phyloP scores from a whole-genome alignment of 2,888 invertebrate species.

The Conus canariensis region DNA sequence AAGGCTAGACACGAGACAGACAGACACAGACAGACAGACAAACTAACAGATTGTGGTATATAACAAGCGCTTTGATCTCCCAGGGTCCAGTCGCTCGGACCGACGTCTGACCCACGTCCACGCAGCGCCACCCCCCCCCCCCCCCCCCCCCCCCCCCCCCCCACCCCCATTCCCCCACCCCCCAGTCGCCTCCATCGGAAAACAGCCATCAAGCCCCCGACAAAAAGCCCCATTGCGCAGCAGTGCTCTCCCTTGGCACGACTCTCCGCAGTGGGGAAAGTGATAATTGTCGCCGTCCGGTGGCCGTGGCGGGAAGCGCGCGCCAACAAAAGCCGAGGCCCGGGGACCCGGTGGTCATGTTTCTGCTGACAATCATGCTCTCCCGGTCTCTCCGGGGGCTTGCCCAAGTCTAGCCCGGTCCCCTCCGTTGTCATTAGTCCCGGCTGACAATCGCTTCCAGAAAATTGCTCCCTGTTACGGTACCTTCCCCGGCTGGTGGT shows the following conservation, averaged over 20 bases:
- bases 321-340: not conserved
- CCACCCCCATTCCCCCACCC: too few relatives aligned
- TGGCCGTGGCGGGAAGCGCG: not conserved
- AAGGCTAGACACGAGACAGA: too few relatives aligned
- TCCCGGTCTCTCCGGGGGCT: not conserved
- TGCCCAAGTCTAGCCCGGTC: too few relatives aligned
- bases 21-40: too few relatives aligned
- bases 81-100: too few relatives aligned
- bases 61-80: too few relatives aligned
- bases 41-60: too few relatives aligned
- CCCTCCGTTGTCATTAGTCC: not conserved
- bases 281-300: conserved; percentile 21
- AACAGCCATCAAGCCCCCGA: not conserved
- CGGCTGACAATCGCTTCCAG: not conserved
- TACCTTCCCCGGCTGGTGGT: not conserved
- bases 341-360: not conserved
- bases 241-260: conserved; percentile 6
- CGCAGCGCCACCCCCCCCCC: too few relatives aligned
- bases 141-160: too few relatives aligned
- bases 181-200: not conserved
- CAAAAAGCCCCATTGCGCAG: not conserved
- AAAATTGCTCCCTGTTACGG: conserved; percentile 17
- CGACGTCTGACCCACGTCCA: too few relatives aligned
- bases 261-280: not conserved
- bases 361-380: not conserved